Base-by-base conservation (phyloP, 2,797 vertebrate genomes). In the Simalia tracyae region DNA sequence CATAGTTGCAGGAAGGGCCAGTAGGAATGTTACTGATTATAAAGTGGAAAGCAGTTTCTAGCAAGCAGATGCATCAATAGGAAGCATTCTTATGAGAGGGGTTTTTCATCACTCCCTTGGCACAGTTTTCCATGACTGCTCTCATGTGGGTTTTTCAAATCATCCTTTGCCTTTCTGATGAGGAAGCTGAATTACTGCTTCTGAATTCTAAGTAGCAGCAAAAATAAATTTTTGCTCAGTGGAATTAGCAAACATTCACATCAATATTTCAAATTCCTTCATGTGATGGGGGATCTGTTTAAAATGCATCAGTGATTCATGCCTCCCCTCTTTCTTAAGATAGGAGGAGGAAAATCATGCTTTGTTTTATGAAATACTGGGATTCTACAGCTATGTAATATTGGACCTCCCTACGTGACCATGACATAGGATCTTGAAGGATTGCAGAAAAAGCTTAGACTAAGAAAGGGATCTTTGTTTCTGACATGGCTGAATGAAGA, bases 251-350 rank as follows among this genome's bases (percentile, higher is more conserved):
- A 95, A 93, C 64, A 63, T 93, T 94, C 91, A 31, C 91, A 92
- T 92, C 24, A 94, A 84, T 96, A 95, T 96, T 97, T 96, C 94
- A 94, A 87, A 8, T 94, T 93, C 88, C 92, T 94, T 94, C 94
- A 86, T 88, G 87, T 91, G 81, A 60, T 15, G 84, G 64, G 90
- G 90, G 92, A 72, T 59, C 91, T 1, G 9, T 92, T 94, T 95
- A 91, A 95, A 95, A 94, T 96, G 92, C 57, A 87, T 90, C 92
- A 88, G 31, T 57, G 87, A 88, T 95, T 94, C 91, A 88, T 94
- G 90, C 90, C 92, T 89, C 89, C 26, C n/a, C 42, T 31, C 66
- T 26, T 61, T 26, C 28, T 6, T 54, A 66, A 56, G 22, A 56
- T 3, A 90, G n/a, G 3, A 72, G 81, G n/a, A 91, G 94, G 94